These are phyloP conservation scores for Phalanger gymnotis DNA, from an alignment of 2,797 vertebrate species.

Conservation along the genomic window DNA sequence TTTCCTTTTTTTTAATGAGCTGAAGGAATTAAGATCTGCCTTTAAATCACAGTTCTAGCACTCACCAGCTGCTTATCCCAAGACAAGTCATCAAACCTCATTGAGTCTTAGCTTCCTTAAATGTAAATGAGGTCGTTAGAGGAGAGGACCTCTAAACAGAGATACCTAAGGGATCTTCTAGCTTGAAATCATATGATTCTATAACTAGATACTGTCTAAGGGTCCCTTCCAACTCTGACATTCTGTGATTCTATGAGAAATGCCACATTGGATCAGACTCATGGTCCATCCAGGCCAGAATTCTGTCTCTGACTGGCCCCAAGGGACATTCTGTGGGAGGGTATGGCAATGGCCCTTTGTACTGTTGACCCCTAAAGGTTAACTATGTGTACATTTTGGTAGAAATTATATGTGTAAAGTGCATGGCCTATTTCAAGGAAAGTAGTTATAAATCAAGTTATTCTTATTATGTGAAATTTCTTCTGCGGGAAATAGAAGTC, in stretches of 20 bases:
- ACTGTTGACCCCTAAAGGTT: background rate
- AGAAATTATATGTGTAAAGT: background rate
- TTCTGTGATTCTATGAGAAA: background rate
- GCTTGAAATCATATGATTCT: background rate
- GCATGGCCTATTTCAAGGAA: background rate
- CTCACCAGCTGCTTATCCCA: background rate
- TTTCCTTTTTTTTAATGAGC: background rate
- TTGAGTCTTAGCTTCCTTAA: background rate
- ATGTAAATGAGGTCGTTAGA: background rate
- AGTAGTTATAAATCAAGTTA: background rate
- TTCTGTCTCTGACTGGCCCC: background rate
- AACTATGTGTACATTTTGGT: background rate
- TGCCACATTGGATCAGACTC: background rate
- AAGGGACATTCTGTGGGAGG: background rate
- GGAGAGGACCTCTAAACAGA: background rate
- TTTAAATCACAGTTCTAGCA: background rate
- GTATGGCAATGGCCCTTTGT: background rate
- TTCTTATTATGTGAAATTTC: background rate
- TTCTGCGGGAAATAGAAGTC: background rate
- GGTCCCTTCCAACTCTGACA: background rate
- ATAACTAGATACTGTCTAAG: background rate
- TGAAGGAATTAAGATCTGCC: background rate
- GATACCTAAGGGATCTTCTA: background rate
- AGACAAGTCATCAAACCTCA: background rate
- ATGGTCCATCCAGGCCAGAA: background rate